Base-by-base conservation (phyloP, 1,140 invertebrate species). In the Drosophila cardini region DNA sequence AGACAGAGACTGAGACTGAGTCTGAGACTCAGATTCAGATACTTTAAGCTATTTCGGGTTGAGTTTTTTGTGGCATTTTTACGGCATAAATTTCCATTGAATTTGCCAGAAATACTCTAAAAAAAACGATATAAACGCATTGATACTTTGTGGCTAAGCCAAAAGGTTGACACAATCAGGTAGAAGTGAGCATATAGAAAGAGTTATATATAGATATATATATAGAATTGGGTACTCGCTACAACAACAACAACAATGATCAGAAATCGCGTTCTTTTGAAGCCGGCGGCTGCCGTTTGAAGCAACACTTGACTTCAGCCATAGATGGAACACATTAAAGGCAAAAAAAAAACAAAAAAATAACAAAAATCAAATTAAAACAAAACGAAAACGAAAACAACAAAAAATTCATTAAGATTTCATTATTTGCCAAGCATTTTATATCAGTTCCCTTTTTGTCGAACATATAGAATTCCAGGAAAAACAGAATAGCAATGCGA, bases 41-140 rank as follows among this genome's bases (percentile, higher is more conserved):
- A 46, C 48, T 61, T 55, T 68, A 30, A 55, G 57, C 65, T 69
- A 69, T 70, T 75, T 74, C 65, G 55, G 65, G 48, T 72, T 76
- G 30, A 43, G 38, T 38, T 84, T 80, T 77, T 80, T 90, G 69
- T 58, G 70, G 72, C 70, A 80, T 85, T 90, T 90, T 90, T 86
- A 79, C 72, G 74, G 83, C 87, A 90, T 87, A 84, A 82, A 91
- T 91, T 90, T 91, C 89, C 89, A 89, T 91, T 84, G 87, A 90
- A 90, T 90, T 71, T 42, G 71, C 36, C 18, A 43, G 45, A 72
- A 64, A 63, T 45, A 48, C 50, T 46, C 32, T 76, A 26, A 38
- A 40, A 38, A 40, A 45, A 75, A 34, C 21, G 42, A 15, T n/a
- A 52, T 40, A 70, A 43, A 45, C 73, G 63, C 74, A 75, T 62